Conservation (phyloP, 2,113 vertebrate species). For the Dromiciops gliroides region DNA sequence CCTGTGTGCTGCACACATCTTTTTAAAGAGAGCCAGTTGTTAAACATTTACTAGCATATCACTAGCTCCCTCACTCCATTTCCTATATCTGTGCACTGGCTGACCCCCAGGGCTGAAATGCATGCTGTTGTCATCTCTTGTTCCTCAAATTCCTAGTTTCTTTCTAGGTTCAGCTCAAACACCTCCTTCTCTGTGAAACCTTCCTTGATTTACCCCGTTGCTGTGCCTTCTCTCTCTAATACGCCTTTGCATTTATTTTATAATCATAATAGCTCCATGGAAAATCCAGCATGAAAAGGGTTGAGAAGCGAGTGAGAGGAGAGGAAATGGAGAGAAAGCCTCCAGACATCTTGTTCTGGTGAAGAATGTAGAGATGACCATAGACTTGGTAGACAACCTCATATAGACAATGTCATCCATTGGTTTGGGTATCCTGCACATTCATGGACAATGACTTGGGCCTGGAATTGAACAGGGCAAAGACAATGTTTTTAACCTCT, state of each 20-base stretch:
- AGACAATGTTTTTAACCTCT: neutral
- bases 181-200: neutral
- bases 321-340: neutral
- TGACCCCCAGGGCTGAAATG: neutral
- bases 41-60: neutral
- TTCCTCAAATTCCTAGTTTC: neutral
- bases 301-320: neutral
- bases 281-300: neutral
- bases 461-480: neutral
- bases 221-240: neutral
- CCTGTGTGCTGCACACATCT: neutral
- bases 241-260: neutral
- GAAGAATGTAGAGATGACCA: neutral
- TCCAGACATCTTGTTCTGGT: neutral
- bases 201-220: neutral
- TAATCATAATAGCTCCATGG: neutral
- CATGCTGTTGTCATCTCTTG: neutral
- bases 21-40: neutral
- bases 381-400: neutral
- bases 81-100: neutral
- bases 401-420: neutral
- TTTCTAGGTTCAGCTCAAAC: neutral
- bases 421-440: neutral
- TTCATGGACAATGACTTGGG: neutral
- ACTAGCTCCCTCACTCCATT: neutral